A percentile compares a stretch with the other conserved stretches of the same genome.
phyloP scores from a whole-genome alignment of 2,888 invertebrate genomes.

The Pyrrhosoma nymphula region DNA sequence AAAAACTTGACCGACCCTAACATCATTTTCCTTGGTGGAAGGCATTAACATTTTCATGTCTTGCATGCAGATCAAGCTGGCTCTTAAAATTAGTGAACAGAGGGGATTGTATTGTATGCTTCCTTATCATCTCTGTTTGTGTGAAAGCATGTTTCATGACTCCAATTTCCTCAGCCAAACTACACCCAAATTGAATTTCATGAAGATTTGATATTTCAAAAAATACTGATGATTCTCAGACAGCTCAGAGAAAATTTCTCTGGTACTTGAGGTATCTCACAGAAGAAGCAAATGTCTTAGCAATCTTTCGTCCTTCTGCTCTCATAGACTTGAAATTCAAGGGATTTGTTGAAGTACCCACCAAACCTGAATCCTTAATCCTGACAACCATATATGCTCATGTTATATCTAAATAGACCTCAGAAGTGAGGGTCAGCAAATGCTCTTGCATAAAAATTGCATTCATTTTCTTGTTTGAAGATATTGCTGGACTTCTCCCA shows the following conservation, averaged over 20 bases:
- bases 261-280: not conserved
- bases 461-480: not conserved
- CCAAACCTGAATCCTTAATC: not conserved
- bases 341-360: not conserved
- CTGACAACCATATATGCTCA: not conserved
- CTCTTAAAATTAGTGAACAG: not conserved
- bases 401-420: not conserved
- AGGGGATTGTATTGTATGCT: not conserved
- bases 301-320: not conserved
- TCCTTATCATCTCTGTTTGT: not conserved
- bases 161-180: not conserved
- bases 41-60: not conserved
- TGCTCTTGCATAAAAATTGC: not conserved
- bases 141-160: not conserved
- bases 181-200: not conserved
- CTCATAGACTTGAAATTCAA: not conserved
- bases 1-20: not conserved
- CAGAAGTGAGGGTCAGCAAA: not conserved
- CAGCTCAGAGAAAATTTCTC: not conserved
- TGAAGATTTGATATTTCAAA: not conserved
- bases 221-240: not conserved
- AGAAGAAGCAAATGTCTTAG: not conserved
- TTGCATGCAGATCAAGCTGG: not conserved
- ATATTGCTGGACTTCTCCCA: not conserved
- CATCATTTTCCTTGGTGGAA: not conserved